These are phyloP conservation scores for Gnathonemus echidnorhynchus DNA, from an alignment of 2,113 vertebrate genomes.

Conservation along the genomic window DNA sequence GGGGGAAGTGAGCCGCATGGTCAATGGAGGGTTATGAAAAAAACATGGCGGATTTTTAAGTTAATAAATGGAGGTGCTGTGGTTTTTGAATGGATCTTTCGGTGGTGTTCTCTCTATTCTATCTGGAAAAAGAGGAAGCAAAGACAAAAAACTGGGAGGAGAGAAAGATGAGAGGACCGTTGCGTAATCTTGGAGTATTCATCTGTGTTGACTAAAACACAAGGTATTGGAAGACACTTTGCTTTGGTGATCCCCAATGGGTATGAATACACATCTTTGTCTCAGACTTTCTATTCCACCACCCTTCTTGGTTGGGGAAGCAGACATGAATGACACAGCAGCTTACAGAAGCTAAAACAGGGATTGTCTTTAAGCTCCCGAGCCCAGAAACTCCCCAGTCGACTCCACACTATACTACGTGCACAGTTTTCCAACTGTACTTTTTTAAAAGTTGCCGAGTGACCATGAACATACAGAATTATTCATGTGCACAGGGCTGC, in stretches of 20 bases:
- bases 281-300: background rate
- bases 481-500: background rate
- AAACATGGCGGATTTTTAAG: background rate
- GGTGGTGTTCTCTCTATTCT: background rate
- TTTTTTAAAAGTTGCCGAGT: background rate
- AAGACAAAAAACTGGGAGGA: background rate
- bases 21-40: background rate
- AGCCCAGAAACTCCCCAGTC: background rate
- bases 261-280: background rate
- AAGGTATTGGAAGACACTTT: background rate
- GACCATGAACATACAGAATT: constrained; percentile 2
- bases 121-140: background rate
- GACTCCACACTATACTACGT: background rate
- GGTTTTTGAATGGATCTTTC: background rate
- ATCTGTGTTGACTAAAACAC: constrained; percentile 4
- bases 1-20: background rate
- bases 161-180: background rate
- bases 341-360: constrained; percentile 10
- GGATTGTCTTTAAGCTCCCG: background rate
- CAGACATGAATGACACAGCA: background rate
- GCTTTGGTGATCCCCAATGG: background rate
- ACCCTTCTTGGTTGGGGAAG: background rate
- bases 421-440: constrained; percentile 3
- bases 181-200: background rate
- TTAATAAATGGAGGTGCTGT: background rate